Evolutionary conservation across 2,113 vertebrate species (phyloP).

Genomic region (Eublepharis macularius): DNA sequence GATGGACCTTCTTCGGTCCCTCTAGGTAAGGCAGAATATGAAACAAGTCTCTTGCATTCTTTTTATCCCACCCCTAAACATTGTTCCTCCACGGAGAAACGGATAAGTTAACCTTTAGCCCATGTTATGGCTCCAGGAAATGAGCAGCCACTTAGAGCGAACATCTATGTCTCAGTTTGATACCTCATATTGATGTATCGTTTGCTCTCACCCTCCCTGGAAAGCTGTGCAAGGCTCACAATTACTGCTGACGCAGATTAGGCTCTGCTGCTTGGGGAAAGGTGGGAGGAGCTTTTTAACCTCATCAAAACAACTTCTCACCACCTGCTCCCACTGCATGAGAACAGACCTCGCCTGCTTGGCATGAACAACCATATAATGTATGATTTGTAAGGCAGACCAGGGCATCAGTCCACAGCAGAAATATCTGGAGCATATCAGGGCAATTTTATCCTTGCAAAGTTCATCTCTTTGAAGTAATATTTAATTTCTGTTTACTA

Average conservation of each 20-base stretch:
- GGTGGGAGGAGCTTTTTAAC: constrained; percentile 79
- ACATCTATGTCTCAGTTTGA: constrained; percentile 66
- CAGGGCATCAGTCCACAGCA: background rate
- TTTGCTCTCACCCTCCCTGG: constrained; percentile 70
- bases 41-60: constrained; percentile 53
- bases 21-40: constrained; percentile 49
- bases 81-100: constrained; percentile 45
- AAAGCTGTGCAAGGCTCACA: constrained; percentile 74
- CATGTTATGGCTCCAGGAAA: constrained; percentile 64
- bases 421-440: constrained; percentile 7
- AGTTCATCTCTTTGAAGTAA: constrained; percentile 29
- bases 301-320: constrained; percentile 82
- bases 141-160: constrained; percentile 68
- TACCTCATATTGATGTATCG: constrained; percentile 68
- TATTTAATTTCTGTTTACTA: background rate
- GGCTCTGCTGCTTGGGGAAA: constrained; percentile 72
- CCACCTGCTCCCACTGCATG: constrained; percentile 80
- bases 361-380: constrained; percentile 38
- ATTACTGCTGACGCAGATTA: constrained; percentile 78
- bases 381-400: background rate
- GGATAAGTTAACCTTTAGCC: constrained; percentile 66
- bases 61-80: constrained; percentile 29
- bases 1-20: constrained; percentile 34
- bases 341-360: constrained; percentile 67
- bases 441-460: background rate